A percentile compares a stretch with the other conserved stretches of the same genome.
phyloP scores from a whole-genome alignment of 2,888 invertebrate genomes.

The Leucophenga maculata region DNA sequence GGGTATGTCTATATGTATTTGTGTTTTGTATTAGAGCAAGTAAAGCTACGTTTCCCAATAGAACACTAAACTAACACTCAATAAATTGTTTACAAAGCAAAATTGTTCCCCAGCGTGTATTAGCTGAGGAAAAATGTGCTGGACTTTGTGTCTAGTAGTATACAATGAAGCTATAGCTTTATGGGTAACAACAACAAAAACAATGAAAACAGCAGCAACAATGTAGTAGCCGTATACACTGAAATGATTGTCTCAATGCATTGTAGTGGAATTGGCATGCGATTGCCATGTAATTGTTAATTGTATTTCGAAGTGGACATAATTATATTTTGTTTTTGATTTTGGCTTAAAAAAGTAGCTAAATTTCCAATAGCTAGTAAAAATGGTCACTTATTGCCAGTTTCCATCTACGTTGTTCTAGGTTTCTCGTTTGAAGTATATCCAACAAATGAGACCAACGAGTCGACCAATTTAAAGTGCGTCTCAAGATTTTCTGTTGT shows the following conservation, averaged over 20 bases:
- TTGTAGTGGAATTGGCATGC: neutral
- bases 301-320: neutral
- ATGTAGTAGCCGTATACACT: too few relatives aligned
- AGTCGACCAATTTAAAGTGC: too few relatives aligned
- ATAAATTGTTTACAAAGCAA: conserved; percentile 66
- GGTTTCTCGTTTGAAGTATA: too few relatives aligned
- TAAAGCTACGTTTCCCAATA: conserved; percentile 52
- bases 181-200: conserved; percentile 28
- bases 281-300: neutral
- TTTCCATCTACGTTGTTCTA: too few relatives aligned
- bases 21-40: neutral
- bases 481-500: too few relatives aligned
- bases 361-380: too few relatives aligned
- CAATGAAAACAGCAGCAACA: neutral
- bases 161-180: conserved; percentile 36
- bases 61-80: conserved; percentile 64
- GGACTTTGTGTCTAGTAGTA: conserved; percentile 54
- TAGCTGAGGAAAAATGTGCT: conserved; percentile 64
- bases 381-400: too few relatives aligned
- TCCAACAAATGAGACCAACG: too few relatives aligned
- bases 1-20: neutral
- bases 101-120: conserved; percentile 63
- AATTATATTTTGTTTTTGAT: too few relatives aligned
- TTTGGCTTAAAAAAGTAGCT: too few relatives aligned
- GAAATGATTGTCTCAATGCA: too few relatives aligned